Conservation (phyloP, 2,797 vertebrate genomes). For the Caiman crocodilus region DNA sequence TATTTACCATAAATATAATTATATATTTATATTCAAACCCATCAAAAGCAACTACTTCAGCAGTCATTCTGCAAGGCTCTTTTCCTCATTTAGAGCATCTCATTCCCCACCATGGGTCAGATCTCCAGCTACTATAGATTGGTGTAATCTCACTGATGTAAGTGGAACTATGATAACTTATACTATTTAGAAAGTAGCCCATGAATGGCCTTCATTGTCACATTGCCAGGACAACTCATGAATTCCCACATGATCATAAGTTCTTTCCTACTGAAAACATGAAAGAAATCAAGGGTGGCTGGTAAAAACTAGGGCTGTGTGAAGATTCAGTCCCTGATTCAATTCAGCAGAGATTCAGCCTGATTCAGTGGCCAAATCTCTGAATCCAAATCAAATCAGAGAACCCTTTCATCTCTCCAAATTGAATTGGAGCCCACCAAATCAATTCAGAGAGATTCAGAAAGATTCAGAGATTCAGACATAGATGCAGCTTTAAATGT, state of each 20-base stretch:
- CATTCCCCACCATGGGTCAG: neutral
- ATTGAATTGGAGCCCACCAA: too few species aligned
- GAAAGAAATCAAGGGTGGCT: neutral
- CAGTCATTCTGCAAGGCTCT: neutral
- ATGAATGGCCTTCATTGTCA: neutral
- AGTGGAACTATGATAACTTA: fast-evolving
- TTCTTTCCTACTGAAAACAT: neutral
- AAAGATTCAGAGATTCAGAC: too few species aligned
- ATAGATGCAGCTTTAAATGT: too few species aligned
- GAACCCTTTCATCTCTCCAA: too few species aligned
- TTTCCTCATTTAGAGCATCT: neutral
- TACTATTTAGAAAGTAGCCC: neutral
- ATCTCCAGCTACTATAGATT: neutral
- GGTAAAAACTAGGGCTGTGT: too few species aligned
- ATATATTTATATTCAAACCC: neutral
- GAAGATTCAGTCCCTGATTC: too few species aligned
- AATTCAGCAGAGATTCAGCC: too few species aligned
- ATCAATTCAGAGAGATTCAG: too few species aligned
- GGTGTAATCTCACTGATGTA: neutral
- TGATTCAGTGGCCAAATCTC: too few species aligned
- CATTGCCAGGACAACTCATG: neutral
- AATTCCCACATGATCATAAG: neutral
- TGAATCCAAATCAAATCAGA: too few species aligned
- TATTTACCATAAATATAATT: too few species aligned
- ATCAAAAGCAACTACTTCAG: neutral